A percentile compares a stretch with the other conserved stretches of the same genome.
Evolutionary conservation across 1,140 invertebrate species (phyloP).

Genomic region (Theocolax elegans): DNA sequence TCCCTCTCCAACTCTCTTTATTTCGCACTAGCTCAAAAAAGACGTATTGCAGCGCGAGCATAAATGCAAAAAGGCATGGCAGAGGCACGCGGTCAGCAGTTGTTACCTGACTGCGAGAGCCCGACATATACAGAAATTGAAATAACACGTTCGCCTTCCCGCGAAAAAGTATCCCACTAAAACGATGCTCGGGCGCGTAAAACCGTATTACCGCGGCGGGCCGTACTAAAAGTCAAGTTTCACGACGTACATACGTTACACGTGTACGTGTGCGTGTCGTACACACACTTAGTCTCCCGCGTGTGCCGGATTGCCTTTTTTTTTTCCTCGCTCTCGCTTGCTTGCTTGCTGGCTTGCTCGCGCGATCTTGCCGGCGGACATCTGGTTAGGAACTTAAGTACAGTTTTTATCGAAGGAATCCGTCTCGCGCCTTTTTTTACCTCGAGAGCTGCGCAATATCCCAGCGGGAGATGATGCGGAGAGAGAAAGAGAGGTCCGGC

Average conservation of each 20-base stretch:
- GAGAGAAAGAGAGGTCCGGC: conserved; percentile 14
- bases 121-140: conserved; percentile 17
- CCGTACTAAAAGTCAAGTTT: conserved; percentile 39
- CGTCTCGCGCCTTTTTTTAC: conserved; percentile 38
- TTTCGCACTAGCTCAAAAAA: too few relatives aligned
- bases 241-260: conserved; percentile 5
- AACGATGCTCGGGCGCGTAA: conserved; percentile 30
- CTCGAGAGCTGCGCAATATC: too few relatives aligned
- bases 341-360: neutral
- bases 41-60: too few relatives aligned
- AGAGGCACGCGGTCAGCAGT: neutral
- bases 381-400: conserved; percentile 39
- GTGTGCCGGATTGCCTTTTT: too few relatives aligned
- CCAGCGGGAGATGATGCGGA: neutral
- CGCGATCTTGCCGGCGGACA: conserved; percentile 19
- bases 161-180: conserved; percentile 6
- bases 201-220: conserved; percentile 28
- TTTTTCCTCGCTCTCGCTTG: too few relatives aligned
- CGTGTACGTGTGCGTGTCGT: neutral
- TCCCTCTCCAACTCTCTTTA: too few relatives aligned
- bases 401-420: conserved; percentile 45
- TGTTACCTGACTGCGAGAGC: neutral
- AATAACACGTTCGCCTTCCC: conserved; percentile 3
- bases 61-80: too few relatives aligned
- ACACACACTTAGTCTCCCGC: too few relatives aligned